Percentiles rank a stretch among this genome's conserved stretches.
These are phyloP conservation scores for Halcyon malimbica DNA, from an alignment of 2,113 vertebrate species.

Conservation along the genomic window DNA sequence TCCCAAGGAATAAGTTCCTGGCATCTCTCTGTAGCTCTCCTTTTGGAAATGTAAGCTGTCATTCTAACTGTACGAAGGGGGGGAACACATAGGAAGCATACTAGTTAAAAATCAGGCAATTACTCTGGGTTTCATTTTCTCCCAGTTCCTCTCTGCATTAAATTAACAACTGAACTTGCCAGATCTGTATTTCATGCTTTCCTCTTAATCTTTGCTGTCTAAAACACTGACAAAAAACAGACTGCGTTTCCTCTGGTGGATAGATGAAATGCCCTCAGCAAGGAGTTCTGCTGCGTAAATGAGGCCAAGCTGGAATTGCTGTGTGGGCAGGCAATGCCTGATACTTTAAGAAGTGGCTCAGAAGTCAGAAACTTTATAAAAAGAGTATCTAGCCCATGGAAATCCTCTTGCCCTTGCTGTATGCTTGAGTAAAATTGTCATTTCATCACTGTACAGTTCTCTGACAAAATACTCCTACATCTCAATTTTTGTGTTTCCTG, in stretches of 20 bases:
- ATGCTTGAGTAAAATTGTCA: not conserved
- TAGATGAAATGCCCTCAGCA: not conserved
- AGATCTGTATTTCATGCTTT: constrained; percentile 11
- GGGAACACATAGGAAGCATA: not conserved
- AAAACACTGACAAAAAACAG: not conserved
- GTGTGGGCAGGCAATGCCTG: not conserved
- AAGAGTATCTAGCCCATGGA: not conserved
- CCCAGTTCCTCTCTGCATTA: not conserved
- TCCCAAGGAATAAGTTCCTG: not conserved
- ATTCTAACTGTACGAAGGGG: not conserved
- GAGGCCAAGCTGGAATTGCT: not conserved
- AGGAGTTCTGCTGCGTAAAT: not conserved
- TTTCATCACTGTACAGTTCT: not conserved
- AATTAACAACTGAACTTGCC: not conserved
- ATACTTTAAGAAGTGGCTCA: not conserved
- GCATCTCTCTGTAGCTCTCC: not conserved
- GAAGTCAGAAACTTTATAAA: constrained; percentile 3
- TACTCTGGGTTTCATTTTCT: constrained; percentile 10
- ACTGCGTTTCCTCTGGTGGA: not conserved
- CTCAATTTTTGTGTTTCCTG: not conserved
- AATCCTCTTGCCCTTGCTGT: not conserved
- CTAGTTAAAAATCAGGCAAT: not conserved
- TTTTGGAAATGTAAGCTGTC: not conserved
- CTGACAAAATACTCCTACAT: not conserved
- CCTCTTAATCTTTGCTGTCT: not conserved